These are phyloP conservation scores for Luffia ferchaultella DNA, from an alignment of 2,888 invertebrate genomes.

Conservation along the genomic window DNA sequence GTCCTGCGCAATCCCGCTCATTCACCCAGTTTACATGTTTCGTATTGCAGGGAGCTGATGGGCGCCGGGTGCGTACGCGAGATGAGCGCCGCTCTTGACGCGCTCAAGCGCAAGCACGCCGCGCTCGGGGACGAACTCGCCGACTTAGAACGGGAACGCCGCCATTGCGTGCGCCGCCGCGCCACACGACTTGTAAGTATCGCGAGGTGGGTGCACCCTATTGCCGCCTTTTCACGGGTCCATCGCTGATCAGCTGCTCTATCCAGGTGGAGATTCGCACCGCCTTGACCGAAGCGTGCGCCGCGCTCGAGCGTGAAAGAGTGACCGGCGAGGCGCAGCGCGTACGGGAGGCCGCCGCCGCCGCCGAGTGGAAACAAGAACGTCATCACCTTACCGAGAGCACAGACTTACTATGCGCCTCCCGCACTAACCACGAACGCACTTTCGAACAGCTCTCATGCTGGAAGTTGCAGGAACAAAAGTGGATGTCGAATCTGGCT, in stretches of 20 bases:
- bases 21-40: background rate
- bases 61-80: constrained; percentile 22
- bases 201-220: background rate
- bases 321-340: constrained; percentile 23
- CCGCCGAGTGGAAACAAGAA: constrained; percentile 9
- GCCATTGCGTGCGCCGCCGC: constrained; percentile 18
- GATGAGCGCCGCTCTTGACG: constrained; percentile 23
- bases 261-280: constrained; percentile 33
- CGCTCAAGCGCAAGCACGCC: constrained; percentile 15
- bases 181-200: constrained; percentile 20
- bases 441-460: background rate
- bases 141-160: constrained; percentile 11
- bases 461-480: background rate
- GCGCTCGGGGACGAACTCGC: constrained; percentile 15
- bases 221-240: background rate
- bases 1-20: constrained; percentile 13
- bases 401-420: background rate
- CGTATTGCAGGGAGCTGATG: constrained; percentile 36
- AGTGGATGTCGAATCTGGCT: background rate
- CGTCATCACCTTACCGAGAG: background rate
- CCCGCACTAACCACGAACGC: background rate
- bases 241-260: background rate
- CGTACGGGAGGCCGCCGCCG: constrained; percentile 21
- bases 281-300: constrained; percentile 29
- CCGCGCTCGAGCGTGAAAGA: constrained; percentile 23